phyloP scores from a whole-genome alignment of 2,888 invertebrate species.

The Pemphredon lugubris region DNA sequence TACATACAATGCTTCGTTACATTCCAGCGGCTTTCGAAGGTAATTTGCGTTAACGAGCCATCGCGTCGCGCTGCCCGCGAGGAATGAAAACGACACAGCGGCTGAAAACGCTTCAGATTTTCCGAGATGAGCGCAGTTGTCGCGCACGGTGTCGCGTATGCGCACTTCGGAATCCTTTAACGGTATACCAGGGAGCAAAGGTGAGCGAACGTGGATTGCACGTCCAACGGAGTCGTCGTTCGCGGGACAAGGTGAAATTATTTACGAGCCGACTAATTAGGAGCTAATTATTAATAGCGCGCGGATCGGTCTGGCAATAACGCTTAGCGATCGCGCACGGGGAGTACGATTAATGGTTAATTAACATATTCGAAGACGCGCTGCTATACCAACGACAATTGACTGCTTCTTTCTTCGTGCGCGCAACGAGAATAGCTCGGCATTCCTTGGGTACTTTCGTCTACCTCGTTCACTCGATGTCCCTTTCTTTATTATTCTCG shows the following conservation, averaged over 20 bases:
- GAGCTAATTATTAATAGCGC: conserved; percentile 56
- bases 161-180: conserved; percentile 39
- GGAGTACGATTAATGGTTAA: conserved; percentile 36
- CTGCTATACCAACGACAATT: neutral
- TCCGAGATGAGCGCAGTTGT: conserved; percentile 24
- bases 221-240: conserved; percentile 16
- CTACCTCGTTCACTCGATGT: neutral
- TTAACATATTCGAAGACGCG: conserved; percentile 31
- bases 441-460: conserved; percentile 7
- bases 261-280: conserved; percentile 57
- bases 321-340: conserved; percentile 39
- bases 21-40: neutral
- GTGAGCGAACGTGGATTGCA: conserved; percentile 43
- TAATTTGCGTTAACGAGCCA: neutral
- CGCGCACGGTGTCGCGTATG: conserved; percentile 22
- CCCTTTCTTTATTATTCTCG: neutral
- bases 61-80: neutral
- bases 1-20: neutral
- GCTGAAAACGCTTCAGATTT: conserved; percentile 9
- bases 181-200: conserved; percentile 41
- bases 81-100: neutral
- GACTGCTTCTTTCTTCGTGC: neutral
- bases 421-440: too few relatives aligned
- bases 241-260: conserved; percentile 47
- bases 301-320: conserved; percentile 21